Evolutionary conservation across 2,113 vertebrate genomes (phyloP).

Genomic region (Apteryx mantelli): DNA sequence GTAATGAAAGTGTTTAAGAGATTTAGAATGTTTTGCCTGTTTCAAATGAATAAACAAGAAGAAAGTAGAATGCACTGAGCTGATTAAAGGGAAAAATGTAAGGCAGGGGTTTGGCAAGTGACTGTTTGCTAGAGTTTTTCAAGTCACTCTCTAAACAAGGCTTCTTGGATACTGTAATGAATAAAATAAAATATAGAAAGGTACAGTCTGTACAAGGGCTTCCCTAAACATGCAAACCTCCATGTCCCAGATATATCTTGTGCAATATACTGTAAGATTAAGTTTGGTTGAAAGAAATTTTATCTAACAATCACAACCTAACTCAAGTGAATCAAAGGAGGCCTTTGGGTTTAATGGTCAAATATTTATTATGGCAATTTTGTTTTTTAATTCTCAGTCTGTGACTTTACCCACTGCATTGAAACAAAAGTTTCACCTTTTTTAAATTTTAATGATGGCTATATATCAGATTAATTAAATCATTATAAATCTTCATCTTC

Average conservation of each 20-base stretch:
- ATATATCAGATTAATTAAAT: conserved; percentile 23
- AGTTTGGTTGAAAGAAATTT: conserved; percentile 41
- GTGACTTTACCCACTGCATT: conserved; percentile 24
- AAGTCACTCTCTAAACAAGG: conserved; percentile 70
- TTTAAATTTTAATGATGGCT: neutral
- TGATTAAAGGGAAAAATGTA: conserved; percentile 89
- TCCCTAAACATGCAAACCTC: conserved; percentile 52
- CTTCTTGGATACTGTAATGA: conserved; percentile 58
- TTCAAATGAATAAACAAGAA: conserved; percentile 73
- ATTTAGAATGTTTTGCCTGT: conserved; percentile 77
- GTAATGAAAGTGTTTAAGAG: conserved; percentile 75
- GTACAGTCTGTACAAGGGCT: conserved; percentile 57
- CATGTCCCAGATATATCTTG: conserved; percentile 44
- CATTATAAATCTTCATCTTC: conserved; percentile 18
- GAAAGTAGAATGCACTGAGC: conserved; percentile 92
- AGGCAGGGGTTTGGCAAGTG: conserved; percentile 77
- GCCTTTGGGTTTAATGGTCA: conserved; percentile 61
- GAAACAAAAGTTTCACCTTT: conserved; percentile 53
- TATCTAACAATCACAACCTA: conserved; percentile 53
- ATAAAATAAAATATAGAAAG: conserved; percentile 21
- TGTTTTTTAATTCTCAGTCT: conserved; percentile 17
- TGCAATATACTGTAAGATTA: conserved; percentile 74
- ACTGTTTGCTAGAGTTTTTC: conserved; percentile 68
- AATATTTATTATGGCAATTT: conserved; percentile 53
- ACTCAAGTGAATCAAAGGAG: conserved; percentile 54